Conservation (phyloP, 2,888 invertebrate genomes). For the Abrostola tripartita region DNA sequence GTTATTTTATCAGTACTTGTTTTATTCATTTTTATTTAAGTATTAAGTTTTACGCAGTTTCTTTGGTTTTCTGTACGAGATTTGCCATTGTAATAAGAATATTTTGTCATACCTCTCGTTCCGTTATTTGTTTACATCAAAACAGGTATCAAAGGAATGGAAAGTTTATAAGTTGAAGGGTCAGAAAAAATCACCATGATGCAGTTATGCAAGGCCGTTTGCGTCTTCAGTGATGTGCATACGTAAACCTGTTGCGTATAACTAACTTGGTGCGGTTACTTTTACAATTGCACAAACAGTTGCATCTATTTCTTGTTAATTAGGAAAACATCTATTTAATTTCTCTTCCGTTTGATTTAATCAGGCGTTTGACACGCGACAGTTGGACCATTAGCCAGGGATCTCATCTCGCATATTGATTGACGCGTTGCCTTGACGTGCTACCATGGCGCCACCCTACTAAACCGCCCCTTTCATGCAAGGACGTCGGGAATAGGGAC, state of each 20-base stretch:
- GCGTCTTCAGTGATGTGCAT: slow-evolving; percentile 71
- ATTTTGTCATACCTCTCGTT: slow-evolving; percentile 21
- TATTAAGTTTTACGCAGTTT: slow-evolving; percentile 27
- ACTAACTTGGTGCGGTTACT: slow-evolving; percentile 62
- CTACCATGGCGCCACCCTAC: slow-evolving; percentile 84
- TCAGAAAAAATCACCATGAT: slow-evolving; percentile 50
- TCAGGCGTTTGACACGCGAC: slow-evolving; percentile 52
- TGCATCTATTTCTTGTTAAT: slow-evolving; percentile 34
- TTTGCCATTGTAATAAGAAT: slow-evolving; percentile 29
- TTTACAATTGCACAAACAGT: slow-evolving; percentile 53
- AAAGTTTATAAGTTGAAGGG: slow-evolving; percentile 53
- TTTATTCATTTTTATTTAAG: slow-evolving; percentile 58
- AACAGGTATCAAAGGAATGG: slow-evolving; percentile 42
- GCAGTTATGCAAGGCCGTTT: slow-evolving; percentile 68
- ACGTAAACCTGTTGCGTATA: slow-evolving; percentile 73
- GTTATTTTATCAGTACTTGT: slow-evolving; percentile 69
- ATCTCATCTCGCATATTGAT: slow-evolving; percentile 86
- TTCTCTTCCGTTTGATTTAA: slow-evolving; percentile 33
- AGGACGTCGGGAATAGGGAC: slow-evolving; percentile 86
- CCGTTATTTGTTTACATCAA: slow-evolving; percentile 43
- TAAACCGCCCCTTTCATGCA: slow-evolving; percentile 84
- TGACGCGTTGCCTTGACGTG: slow-evolving; percentile 83
- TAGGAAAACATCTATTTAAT: slow-evolving; percentile 10
- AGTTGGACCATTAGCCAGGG: slow-evolving; percentile 70
- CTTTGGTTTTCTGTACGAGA: slow-evolving; percentile 28